phyloP scores from a whole-genome alignment of 2,113 vertebrate species.

The Urocolius indicus region DNA sequence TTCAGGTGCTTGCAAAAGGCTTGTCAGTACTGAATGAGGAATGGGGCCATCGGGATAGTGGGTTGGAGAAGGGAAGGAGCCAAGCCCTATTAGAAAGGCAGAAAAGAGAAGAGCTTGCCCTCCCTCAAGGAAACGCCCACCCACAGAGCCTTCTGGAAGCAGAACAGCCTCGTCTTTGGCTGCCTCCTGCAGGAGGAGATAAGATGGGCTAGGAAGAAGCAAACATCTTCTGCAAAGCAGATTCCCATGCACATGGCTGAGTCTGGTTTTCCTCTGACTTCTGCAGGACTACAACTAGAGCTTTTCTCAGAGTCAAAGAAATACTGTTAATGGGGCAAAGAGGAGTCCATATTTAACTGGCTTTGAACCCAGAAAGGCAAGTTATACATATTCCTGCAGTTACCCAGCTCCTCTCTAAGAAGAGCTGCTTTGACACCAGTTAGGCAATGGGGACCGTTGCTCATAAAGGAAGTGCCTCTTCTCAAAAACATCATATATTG shows the following conservation, averaged over 20 bases:
- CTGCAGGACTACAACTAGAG: background rate
- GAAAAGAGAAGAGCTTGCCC: background rate
- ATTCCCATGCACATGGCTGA: background rate
- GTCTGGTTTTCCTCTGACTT: background rate
- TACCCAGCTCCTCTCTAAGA: background rate
- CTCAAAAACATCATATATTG: accelerated
- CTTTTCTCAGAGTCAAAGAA: background rate
- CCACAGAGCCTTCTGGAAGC: background rate
- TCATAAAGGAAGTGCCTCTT: background rate
- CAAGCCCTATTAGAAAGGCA: background rate
- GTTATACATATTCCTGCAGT: background rate
- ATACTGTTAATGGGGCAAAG: background rate
- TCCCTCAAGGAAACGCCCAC: background rate
- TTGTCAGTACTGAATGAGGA: background rate
- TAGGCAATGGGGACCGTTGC: background rate
- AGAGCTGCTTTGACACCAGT: background rate
- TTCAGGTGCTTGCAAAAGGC: background rate
- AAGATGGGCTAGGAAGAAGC: background rate
- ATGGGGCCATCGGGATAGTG: accelerated
- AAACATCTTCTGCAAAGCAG: background rate
- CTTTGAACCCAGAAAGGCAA: background rate
- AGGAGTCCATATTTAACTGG: background rate
- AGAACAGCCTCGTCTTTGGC: background rate
- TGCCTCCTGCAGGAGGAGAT: background rate
- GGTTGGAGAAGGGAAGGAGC: background rate